Conservation (phyloP, 1,140 invertebrate genomes). For the Lepidotrigona ventralis region DNA sequence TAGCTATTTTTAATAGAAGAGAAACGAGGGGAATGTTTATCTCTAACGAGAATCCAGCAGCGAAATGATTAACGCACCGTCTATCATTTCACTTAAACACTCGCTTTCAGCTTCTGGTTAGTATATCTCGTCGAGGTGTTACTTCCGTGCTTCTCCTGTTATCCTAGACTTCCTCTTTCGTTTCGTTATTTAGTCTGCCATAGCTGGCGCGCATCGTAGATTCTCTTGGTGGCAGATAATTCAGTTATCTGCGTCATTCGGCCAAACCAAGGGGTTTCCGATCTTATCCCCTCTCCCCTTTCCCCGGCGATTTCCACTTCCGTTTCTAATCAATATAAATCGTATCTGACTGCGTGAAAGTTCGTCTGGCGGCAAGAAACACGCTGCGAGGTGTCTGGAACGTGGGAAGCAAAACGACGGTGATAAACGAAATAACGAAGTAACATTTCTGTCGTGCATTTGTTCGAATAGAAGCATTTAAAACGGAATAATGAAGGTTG, state of each 20-base stretch:
- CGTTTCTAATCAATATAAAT: constrained; percentile 70
- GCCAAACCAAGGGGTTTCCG: not conserved
- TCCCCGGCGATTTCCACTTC: not conserved
- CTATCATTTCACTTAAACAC: not conserved
- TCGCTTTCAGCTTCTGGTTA: too few species aligned
- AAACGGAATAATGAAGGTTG: constrained; percentile 26
- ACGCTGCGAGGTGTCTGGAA: too few species aligned
- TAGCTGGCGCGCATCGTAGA: not conserved
- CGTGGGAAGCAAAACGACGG: not conserved
- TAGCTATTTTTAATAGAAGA: too few species aligned
- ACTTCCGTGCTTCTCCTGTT: too few species aligned
- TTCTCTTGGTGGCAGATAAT: constrained; percentile 8
- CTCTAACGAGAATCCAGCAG: too few species aligned
- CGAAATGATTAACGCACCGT: not conserved
- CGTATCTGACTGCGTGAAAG: constrained; percentile 60
- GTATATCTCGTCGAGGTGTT: not conserved
- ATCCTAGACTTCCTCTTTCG: too few species aligned
- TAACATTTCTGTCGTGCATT: not conserved
- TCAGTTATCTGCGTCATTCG: constrained; percentile 28
- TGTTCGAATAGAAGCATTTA: not conserved
- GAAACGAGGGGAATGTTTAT: too few species aligned
- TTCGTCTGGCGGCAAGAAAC: not conserved
- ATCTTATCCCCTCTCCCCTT: constrained; percentile 10
- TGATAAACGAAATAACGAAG: not conserved
- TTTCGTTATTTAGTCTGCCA: not conserved